These are phyloP conservation scores for Sinotaia quadrata DNA, from an alignment of 2,888 invertebrate genomes.

Conservation along the genomic window DNA sequence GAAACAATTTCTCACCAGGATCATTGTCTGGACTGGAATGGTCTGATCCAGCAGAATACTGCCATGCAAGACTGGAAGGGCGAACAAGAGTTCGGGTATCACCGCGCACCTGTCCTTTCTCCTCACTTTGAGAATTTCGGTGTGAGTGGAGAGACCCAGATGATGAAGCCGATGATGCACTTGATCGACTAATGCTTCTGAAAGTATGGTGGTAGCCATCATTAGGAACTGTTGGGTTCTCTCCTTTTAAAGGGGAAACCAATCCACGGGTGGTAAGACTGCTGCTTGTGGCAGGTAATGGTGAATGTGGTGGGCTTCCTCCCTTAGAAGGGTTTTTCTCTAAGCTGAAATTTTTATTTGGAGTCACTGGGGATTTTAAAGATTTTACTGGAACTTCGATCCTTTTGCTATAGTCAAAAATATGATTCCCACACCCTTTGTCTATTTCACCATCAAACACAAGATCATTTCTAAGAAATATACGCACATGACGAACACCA, in stretches of 20 bases:
- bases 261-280: conserved; percentile 10
- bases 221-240: conserved; percentile 33
- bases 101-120: conserved; percentile 27
- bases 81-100: conserved; percentile 34
- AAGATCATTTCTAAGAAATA: conserved; percentile 59
- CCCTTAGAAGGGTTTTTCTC: not conserved
- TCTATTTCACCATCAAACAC: conserved; percentile 67
- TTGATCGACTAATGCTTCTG: conserved; percentile 53
- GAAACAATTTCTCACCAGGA: not conserved
- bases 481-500: conserved; percentile 61
- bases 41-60: conserved; percentile 21
- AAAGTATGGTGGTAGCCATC: conserved; percentile 49
- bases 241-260: conserved; percentile 21
- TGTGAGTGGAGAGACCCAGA: conserved; percentile 50
- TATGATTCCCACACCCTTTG: conserved; percentile 72
- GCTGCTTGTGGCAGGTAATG: conserved; percentile 13
- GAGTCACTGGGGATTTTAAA: not conserved
- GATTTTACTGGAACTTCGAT: conserved; percentile 41
- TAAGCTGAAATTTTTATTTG: not conserved
- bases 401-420: conserved; percentile 69
- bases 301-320: conserved; percentile 7
- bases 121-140: conserved; percentile 38
- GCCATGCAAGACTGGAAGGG: conserved; percentile 9
- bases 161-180: conserved; percentile 50
- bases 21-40: conserved; percentile 35